phyloP scores from a whole-genome alignment of 2,888 invertebrate genomes.

The Limulus polyphemus region DNA sequence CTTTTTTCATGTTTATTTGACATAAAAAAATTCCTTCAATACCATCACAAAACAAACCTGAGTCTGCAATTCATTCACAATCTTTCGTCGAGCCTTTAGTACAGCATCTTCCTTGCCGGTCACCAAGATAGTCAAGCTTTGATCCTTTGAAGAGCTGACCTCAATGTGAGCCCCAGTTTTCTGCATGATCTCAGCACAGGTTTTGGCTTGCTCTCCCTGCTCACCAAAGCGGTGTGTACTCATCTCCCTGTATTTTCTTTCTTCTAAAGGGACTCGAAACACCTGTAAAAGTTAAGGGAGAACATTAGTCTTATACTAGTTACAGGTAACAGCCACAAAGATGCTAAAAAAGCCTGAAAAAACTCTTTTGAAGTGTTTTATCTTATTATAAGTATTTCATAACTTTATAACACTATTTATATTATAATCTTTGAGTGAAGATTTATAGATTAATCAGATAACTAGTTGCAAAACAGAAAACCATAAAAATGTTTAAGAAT shows the following conservation, averaged over 20 bases:
- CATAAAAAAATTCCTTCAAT: too few species aligned
- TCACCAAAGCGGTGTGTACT: slow-evolving; percentile 81
- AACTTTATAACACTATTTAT: too few species aligned
- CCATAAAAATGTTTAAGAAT: too few species aligned
- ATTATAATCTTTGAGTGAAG: too few species aligned
- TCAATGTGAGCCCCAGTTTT: slow-evolving; percentile 64
- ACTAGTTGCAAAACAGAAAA: too few species aligned
- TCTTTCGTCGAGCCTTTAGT: slow-evolving; percentile 75
- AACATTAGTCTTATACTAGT: too few species aligned
- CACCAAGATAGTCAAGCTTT: slow-evolving; percentile 87
- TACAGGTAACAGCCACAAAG: too few species aligned
- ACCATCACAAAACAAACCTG: slow-evolving; percentile 46
- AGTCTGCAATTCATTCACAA: slow-evolving; percentile 86
- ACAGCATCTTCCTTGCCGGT: slow-evolving; percentile 84
- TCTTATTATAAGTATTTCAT: too few species aligned
- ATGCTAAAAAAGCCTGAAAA: too few species aligned
- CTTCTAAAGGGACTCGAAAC: slow-evolving; percentile 83
- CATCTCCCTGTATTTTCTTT: slow-evolving; percentile 69
- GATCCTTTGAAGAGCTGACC: slow-evolving; percentile 88
- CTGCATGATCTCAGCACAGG: slow-evolving; percentile 49
- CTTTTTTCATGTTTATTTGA: too few species aligned
- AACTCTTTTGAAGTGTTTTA: too few species aligned
- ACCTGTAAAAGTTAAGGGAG: slow-evolving; percentile 42
- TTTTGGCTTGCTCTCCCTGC: slow-evolving; percentile 69
- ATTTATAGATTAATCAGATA: too few species aligned